Evolutionary conservation across 2,797 vertebrate species (phyloP).

Genomic region (Mareca penelope): DNA sequence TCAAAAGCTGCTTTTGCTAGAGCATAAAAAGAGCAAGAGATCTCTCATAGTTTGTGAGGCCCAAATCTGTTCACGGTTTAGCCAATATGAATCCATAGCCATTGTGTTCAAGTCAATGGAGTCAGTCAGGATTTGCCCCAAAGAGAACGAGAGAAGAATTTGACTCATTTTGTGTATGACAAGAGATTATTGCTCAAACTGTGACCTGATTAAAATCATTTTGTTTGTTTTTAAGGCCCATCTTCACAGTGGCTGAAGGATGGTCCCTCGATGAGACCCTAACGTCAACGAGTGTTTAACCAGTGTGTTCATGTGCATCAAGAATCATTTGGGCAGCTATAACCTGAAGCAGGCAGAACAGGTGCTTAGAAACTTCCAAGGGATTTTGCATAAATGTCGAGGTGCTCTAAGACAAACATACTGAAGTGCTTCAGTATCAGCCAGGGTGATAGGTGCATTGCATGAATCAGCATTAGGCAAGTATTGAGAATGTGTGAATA

Average conservation of each 20-base stretch:
- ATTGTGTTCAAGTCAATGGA: slow-evolving; percentile 16
- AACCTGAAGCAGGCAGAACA: neutral
- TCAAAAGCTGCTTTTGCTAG: slow-evolving; percentile 28
- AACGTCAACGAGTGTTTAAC: neutral
- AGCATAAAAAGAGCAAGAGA: neutral
- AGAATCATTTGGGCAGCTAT: neutral
- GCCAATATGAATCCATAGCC: neutral
- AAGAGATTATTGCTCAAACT: neutral
- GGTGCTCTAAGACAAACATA: neutral
- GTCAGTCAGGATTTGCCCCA: slow-evolving; percentile 14
- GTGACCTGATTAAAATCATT: neutral
- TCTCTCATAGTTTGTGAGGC: neutral
- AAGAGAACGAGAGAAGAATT: slow-evolving; percentile 6
- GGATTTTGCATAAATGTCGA: slow-evolving; percentile 2
- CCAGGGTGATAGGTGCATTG: neutral
- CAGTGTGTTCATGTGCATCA: neutral
- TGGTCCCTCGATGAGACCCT: neutral
- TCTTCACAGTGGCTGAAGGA: neutral
- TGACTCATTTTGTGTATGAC: neutral
- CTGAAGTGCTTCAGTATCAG: neutral
- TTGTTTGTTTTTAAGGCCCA: accelerated
- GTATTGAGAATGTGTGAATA: neutral
- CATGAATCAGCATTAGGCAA: neutral
- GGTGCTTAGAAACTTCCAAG: neutral
- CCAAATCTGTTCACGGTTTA: slow-evolving; percentile 6